Conservation (phyloP, 2,888 invertebrate genomes). For the Drymonia ruficornis region DNA sequence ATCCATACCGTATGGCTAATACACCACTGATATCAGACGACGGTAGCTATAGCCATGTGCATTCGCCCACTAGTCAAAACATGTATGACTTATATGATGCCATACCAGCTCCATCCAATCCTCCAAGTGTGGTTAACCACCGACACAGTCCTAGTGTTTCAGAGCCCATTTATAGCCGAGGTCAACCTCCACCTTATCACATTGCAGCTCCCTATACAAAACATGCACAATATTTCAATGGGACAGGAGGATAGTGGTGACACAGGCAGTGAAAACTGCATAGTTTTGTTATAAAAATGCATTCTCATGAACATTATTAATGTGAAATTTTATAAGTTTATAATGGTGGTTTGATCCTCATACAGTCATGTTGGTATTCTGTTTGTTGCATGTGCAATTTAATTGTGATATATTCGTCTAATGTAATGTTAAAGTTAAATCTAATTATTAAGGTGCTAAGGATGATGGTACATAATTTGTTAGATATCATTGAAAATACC, state of each 20-base stretch:
- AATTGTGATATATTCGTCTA: slow-evolving; percentile 76
- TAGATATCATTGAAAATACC: slow-evolving; percentile 51
- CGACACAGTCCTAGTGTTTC: slow-evolving; percentile 71
- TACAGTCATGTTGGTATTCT: slow-evolving; percentile 37
- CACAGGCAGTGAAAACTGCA: slow-evolving; percentile 45
- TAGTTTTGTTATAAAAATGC: slow-evolving; percentile 45
- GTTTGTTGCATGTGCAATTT: slow-evolving; percentile 77
- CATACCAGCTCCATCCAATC: slow-evolving; percentile 69
- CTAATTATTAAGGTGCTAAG: slow-evolving; percentile 77
- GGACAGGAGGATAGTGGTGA: slow-evolving; percentile 76
- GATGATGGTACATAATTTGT: slow-evolving; percentile 57
- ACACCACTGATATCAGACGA: slow-evolving; percentile 79
- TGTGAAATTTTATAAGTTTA: slow-evolving; percentile 31
- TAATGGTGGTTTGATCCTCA: slow-evolving; percentile 45
- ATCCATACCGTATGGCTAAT: slow-evolving; percentile 80
- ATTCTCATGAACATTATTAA: slow-evolving; percentile 57
- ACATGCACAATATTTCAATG: slow-evolving; percentile 88
- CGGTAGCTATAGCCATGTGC: slow-evolving; percentile 76
- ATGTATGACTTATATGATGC: slow-evolving; percentile 80
- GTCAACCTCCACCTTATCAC: slow-evolving; percentile 92
- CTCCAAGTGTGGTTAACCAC: slow-evolving; percentile 70
- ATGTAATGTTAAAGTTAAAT: slow-evolving; percentile 60
- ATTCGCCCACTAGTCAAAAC: slow-evolving; percentile 75
- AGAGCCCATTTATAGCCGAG: slow-evolving; percentile 68
- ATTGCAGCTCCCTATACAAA: slow-evolving; percentile 93